These are phyloP conservation scores for Aspiorhynchus laticeps DNA, from an alignment of 2,113 vertebrate genomes.

Conservation along the genomic window DNA sequence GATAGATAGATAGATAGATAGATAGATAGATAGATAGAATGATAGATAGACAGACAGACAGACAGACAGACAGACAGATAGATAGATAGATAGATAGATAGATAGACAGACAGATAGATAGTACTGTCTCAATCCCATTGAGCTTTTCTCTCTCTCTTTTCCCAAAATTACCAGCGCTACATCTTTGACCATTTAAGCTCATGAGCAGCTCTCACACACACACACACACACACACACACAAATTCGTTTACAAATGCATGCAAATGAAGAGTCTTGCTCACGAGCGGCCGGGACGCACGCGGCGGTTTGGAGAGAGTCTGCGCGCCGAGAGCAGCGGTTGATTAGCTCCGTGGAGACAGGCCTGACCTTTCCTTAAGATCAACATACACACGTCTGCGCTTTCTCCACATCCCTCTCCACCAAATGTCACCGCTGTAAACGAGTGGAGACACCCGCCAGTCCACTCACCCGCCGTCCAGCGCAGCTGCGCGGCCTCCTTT, in stretches of 20 bases:
- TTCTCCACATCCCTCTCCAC: slow-evolving; percentile 70
- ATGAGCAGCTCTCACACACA: not conserved
- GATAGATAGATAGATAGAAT: not conserved
- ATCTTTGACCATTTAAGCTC: not conserved
- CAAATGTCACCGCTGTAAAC: slow-evolving; percentile 74
- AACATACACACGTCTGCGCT: slow-evolving; percentile 67
- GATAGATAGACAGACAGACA: not conserved
- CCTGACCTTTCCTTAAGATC: slow-evolving; percentile 75
- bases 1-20: rapidly evolving
- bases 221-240: not conserved
- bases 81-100: not conserved
- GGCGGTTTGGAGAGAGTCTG: slow-evolving; percentile 53
- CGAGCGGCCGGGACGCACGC: slow-evolving; percentile 54
- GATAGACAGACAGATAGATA: not conserved
- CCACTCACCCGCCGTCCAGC: slow-evolving; percentile 12
- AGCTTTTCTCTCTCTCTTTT: not conserved
- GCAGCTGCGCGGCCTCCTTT: not conserved
- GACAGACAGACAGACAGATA: not conserved
- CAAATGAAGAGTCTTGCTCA: slow-evolving; percentile 65
- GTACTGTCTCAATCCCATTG: not conserved
- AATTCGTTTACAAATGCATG: slow-evolving; percentile 55
- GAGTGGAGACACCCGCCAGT: slow-evolving; percentile 55
- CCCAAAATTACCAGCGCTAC: slow-evolving; percentile 14
- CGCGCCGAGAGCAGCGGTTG: slow-evolving; percentile 45
- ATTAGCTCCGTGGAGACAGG: slow-evolving; percentile 74